Evolutionary conservation across 2,113 vertebrate species (phyloP).

Genomic region (Atlantisia rogersi): DNA sequence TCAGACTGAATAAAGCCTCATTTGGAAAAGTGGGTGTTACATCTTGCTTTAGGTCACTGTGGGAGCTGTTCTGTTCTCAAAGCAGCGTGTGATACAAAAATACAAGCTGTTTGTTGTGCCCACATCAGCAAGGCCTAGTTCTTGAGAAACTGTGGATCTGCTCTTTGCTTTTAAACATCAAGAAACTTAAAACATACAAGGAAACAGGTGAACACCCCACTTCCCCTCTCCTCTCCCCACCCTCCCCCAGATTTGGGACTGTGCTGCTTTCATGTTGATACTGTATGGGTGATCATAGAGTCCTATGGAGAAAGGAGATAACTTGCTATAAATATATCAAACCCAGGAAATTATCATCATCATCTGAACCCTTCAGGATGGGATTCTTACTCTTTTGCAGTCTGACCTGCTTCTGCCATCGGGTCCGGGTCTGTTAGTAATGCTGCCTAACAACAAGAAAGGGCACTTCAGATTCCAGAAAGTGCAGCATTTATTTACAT

Average conservation of each 20-base stretch:
- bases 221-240: too few species aligned
- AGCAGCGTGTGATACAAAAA: background rate
- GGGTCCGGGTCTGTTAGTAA: background rate
- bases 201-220: background rate
- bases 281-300: background rate
- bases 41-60: background rate
- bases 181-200: background rate
- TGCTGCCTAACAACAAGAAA: slow-evolving; percentile 29
- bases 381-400: background rate
- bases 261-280: background rate
- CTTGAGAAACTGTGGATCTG: background rate
- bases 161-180: background rate
- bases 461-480: slow-evolving; percentile 24
- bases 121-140: background rate
- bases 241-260: background rate
- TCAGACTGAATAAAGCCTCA: background rate
- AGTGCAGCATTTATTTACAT: slow-evolving; percentile 18
- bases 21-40: background rate
- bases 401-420: background rate
- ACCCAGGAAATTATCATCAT: background rate
- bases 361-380: background rate
- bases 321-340: background rate
- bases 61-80: background rate
- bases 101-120: background rate
- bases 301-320: background rate